Conservation (phyloP, 53 echinoderm and acorn worm species). For the Temnopleurus reevesii region DNA sequence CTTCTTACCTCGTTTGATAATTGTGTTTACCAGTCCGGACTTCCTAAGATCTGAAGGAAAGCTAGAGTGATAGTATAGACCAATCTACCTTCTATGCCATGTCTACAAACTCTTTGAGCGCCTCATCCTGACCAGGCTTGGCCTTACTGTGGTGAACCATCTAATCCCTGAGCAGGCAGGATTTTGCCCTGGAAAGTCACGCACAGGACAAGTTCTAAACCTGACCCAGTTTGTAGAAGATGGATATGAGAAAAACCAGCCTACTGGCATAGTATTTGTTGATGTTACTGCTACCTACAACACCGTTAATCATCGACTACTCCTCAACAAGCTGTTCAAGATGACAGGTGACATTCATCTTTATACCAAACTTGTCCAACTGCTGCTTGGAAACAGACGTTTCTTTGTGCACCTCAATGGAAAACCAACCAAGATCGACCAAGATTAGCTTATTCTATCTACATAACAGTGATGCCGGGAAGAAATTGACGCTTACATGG, state of each 20-base stretch:
- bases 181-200: slow-evolving; percentile 65
- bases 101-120: slow-evolving; percentile 70
- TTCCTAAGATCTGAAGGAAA: background rate
- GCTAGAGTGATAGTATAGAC: background rate
- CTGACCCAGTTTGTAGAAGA: slow-evolving; percentile 70
- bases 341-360: slow-evolving; percentile 56
- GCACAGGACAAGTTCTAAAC: slow-evolving; percentile 68
- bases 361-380: slow-evolving; percentile 57
- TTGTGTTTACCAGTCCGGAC: background rate
- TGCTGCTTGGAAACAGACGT: slow-evolving; percentile 56
- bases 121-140: slow-evolving; percentile 69
- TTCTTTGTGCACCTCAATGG: slow-evolving; percentile 65
- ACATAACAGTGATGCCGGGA: slow-evolving; percentile 52
- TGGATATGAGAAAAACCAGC: slow-evolving; percentile 58
- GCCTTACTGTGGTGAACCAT: slow-evolving; percentile 37
- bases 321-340: slow-evolving; percentile 59
- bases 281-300: slow-evolving; percentile 39
- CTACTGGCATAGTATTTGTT: slow-evolving; percentile 63
- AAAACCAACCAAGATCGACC: slow-evolving; percentile 56
- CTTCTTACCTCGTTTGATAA: background rate
- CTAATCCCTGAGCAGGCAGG: slow-evolving; percentile 75
- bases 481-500: slow-evolving; percentile 38
- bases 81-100: slow-evolving; percentile 71
- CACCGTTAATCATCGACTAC: slow-evolving; percentile 67
- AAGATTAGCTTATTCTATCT: slow-evolving; percentile 65